These are phyloP conservation scores for Prunella strophiata DNA, from an alignment of 2,797 vertebrate species.

Conservation along the genomic window DNA sequence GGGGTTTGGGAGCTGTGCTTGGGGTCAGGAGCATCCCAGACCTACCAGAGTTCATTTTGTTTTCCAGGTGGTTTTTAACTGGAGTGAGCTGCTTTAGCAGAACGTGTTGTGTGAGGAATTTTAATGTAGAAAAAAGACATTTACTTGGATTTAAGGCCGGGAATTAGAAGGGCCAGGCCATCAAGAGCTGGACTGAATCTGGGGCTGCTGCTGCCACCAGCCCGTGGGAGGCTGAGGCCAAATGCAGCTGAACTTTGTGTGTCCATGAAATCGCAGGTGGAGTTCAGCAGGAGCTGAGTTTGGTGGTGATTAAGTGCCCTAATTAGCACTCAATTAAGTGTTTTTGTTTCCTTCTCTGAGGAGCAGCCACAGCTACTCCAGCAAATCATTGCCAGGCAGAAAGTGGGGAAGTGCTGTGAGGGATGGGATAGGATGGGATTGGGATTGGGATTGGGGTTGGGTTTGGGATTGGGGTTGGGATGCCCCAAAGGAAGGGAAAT, in stretches of 20 bases:
- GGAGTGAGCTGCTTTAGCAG: not conserved
- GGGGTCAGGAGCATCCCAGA: not conserved
- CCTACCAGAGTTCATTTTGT: not conserved
- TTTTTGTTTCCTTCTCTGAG: not conserved
- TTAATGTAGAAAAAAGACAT: not conserved
- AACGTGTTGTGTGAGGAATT: not conserved
- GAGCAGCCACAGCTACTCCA: not conserved
- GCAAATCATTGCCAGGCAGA: not conserved
- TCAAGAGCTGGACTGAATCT: not conserved
- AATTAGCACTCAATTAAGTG: not conserved
- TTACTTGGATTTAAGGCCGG: not conserved
- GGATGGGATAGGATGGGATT: not conserved
- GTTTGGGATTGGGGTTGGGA: not conserved
- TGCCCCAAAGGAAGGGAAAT: not conserved
- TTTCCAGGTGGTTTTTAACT: not conserved
- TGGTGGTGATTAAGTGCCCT: not conserved
- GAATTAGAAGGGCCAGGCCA: not conserved
- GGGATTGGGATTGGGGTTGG: not conserved
- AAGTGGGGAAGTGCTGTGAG: not conserved
- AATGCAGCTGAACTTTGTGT: not conserved
- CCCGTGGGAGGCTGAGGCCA: not conserved
- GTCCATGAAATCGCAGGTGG: accelerated
- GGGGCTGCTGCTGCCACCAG: not conserved
- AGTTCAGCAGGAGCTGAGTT: not conserved
- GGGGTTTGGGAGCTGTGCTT: not conserved